These are phyloP conservation scores for Aphelocoma californica DNA, from an alignment of 2,797 vertebrate genomes.

Conservation along the genomic window DNA sequence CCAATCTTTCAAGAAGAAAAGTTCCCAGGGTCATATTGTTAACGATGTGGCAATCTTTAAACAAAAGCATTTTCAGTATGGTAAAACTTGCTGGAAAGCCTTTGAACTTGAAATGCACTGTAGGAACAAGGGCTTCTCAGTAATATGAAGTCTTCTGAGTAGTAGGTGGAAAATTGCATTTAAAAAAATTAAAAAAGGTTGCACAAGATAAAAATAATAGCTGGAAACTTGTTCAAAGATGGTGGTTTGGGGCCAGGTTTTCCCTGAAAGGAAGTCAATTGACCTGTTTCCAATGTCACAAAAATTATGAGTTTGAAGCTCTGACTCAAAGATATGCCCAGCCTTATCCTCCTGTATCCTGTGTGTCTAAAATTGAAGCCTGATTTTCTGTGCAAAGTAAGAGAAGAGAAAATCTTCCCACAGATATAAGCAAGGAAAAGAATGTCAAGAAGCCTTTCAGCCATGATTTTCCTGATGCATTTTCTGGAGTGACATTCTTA, in stretches of 20 bases:
- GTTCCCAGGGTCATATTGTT: neutral
- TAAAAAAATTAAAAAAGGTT: neutral
- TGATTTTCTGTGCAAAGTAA: neutral
- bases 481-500: neutral
- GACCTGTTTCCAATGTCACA: neutral
- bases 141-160: neutral
- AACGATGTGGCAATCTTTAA: neutral
- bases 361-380: neutral
- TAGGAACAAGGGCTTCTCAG: neutral
- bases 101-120: neutral
- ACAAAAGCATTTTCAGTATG: neutral
- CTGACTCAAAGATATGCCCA: neutral
- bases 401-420: neutral
- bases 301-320: neutral
- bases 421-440: neutral
- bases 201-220: neutral
- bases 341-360: neutral
- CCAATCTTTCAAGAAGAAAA: neutral
- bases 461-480: neutral
- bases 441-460: neutral
- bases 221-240: neutral
- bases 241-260: neutral
- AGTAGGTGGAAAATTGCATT: neutral
- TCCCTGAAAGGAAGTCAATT: neutral
- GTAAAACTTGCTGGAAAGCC: neutral